Conservation (phyloP, 2,113 vertebrate genomes). For the Leptosomus discolor region DNA sequence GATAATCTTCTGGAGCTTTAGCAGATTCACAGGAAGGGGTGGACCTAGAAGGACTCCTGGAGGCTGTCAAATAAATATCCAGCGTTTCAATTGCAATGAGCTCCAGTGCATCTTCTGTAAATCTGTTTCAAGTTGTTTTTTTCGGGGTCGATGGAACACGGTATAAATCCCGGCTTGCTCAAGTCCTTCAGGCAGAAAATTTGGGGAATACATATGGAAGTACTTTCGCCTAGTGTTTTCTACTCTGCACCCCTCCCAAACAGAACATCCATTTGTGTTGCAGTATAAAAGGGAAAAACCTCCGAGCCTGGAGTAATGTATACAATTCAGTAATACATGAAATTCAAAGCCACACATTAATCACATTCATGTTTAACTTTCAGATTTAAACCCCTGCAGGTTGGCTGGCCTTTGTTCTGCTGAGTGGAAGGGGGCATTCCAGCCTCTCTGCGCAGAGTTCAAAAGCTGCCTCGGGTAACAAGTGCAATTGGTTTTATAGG, state of each 20-base stretch:
- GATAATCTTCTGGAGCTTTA: conserved; percentile 53
- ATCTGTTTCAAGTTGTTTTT: conserved; percentile 50
- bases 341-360: conserved; percentile 66
- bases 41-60: conserved; percentile 47
- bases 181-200: conserved; percentile 52
- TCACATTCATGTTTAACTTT: conserved; percentile 58
- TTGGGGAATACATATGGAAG: conserved; percentile 63
- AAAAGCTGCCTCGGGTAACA: conserved; percentile 59
- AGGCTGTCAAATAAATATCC: conserved; percentile 29
- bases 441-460: conserved; percentile 25
- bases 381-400: conserved; percentile 46
- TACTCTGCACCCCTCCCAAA: conserved; percentile 33
- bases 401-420: conserved; percentile 57
- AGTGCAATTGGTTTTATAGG: conserved; percentile 45
- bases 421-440: conserved; percentile 59
- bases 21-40: conserved; percentile 29
- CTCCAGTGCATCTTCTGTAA: conserved; percentile 47
- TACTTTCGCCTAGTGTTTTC: conserved; percentile 49
- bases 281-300: conserved; percentile 43
- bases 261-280: conserved; percentile 47
- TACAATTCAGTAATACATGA: conserved; percentile 53
- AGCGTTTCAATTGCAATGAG: conserved; percentile 6
- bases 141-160: conserved; percentile 33
- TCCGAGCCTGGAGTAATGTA: conserved; percentile 51
- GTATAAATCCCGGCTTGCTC: conserved; percentile 43